Evolutionary conservation across 2,113 vertebrate species (phyloP).

Genomic region (Psilopsiagon aurifrons): DNA sequence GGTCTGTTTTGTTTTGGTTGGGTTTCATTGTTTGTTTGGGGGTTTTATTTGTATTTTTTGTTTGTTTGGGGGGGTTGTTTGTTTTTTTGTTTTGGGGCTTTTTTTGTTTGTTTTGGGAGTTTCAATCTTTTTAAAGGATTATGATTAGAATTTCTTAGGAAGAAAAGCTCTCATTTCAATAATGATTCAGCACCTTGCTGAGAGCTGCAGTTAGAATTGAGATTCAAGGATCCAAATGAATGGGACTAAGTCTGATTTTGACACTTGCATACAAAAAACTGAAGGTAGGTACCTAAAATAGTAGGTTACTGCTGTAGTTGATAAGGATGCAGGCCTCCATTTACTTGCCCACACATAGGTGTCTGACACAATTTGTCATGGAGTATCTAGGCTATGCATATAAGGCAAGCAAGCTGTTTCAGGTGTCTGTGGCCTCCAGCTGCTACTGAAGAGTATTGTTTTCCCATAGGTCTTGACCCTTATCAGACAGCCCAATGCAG

Average conservation of each 20-base stretch:
- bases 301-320: neutral
- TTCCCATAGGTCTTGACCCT: neutral
- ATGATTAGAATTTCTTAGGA: neutral
- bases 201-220: neutral
- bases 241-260: neutral
- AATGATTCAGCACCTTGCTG: neutral
- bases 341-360: rapidly evolving
- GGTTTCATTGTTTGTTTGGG: neutral
- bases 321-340: neutral
- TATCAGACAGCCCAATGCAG: neutral
- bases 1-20: neutral
- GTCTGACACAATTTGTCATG: neutral
- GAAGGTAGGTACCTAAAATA: neutral
- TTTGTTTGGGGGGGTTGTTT: too few species aligned
- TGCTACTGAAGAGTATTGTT: neutral
- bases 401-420: neutral
- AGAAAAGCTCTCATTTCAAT: neutral
- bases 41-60: neutral
- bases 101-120: neutral
- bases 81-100: too few species aligned
- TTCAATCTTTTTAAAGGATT: neutral
- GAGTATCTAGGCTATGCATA: rapidly evolving
- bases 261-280: neutral
- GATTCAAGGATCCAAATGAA: neutral
- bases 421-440: neutral